These are phyloP conservation scores for Myripristis murdjan DNA, from an alignment of 2,797 vertebrate species.

Conservation along the genomic window DNA sequence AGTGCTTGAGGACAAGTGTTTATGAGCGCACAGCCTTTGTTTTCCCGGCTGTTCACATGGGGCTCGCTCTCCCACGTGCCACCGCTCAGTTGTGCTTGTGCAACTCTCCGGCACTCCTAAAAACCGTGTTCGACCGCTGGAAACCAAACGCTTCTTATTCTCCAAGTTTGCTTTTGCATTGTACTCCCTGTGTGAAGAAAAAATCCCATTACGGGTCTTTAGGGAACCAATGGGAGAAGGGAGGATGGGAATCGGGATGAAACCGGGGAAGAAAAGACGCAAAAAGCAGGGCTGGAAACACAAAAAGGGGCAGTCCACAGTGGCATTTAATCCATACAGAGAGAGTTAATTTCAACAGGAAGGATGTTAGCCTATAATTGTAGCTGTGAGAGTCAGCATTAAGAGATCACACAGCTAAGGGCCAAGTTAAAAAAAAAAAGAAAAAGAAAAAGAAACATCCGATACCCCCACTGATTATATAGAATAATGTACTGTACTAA, in stretches of 20 bases:
- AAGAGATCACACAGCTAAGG: background rate
- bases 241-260: slow-evolving; percentile 13
- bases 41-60: slow-evolving; percentile 2
- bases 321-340: slow-evolving; percentile 61
- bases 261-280: slow-evolving; percentile 11
- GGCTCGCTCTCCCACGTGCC: slow-evolving; percentile 15
- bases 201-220: slow-evolving; percentile 28
- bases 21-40: slow-evolving; percentile 33
- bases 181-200: slow-evolving; percentile 21
- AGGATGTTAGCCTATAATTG: slow-evolving; percentile 47
- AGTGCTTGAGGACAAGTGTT: slow-evolving; percentile 21
- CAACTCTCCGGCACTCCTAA: slow-evolving; percentile 14
- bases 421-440: no score
- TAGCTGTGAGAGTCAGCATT: slow-evolving; percentile 26
- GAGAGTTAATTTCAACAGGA: slow-evolving; percentile 46
- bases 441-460: slow-evolving; percentile 22
- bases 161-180: background rate
- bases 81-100: background rate
- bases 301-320: slow-evolving; percentile 33
- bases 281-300: slow-evolving; percentile 16
- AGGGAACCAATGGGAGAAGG: background rate
- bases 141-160: background rate
- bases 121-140: slow-evolving; percentile 26
- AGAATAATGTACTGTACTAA: background rate
- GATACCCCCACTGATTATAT: slow-evolving; percentile 2